A percentile compares a stretch with the other conserved stretches of the same genome.
Conservation (phyloP, 92 coral and sea anemone species). For the Porites rus region DNA sequence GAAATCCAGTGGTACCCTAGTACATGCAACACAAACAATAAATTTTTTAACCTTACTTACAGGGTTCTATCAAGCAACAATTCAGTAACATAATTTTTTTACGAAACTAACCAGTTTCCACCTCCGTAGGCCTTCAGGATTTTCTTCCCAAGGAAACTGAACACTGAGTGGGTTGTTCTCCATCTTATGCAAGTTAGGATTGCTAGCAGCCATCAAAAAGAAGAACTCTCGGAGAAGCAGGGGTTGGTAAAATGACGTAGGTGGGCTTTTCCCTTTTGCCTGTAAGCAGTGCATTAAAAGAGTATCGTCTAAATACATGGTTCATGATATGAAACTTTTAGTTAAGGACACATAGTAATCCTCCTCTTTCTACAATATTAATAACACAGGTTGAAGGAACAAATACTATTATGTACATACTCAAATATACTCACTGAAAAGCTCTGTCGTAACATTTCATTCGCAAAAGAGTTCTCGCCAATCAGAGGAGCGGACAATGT, state of each 20-base stretch:
- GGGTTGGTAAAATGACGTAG: slow-evolving; percentile 34
- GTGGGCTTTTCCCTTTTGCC: slow-evolving; percentile 39
- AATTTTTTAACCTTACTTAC: neutral
- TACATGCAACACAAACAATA: neutral
- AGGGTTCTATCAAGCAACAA: neutral
- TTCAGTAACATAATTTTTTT: neutral
- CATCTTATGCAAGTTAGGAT: slow-evolving; percentile 59
- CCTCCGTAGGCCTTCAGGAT: slow-evolving; percentile 33
- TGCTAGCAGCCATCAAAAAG: slow-evolving; percentile 60
- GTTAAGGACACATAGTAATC: neutral
- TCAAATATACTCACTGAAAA: too few species aligned
- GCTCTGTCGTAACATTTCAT: too few species aligned
- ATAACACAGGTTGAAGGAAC: too few species aligned
- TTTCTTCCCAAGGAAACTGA: slow-evolving; percentile 78
- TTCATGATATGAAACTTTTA: neutral
- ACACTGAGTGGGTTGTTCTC: slow-evolving; percentile 63
- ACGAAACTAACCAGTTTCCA: slow-evolving; percentile 59
- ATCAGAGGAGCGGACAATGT: too few species aligned
- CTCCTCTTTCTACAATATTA: neutral
- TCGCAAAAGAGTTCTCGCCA: too few species aligned
- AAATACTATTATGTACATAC: too few species aligned
- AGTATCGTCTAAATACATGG: too few species aligned
- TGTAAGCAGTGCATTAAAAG: neutral
- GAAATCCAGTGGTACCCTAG: slow-evolving; percentile 77
- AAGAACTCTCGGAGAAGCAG: slow-evolving; percentile 65